Conservation (phyloP, 1,140 invertebrate genomes). For the Aphelinus atriplicis region DNA sequence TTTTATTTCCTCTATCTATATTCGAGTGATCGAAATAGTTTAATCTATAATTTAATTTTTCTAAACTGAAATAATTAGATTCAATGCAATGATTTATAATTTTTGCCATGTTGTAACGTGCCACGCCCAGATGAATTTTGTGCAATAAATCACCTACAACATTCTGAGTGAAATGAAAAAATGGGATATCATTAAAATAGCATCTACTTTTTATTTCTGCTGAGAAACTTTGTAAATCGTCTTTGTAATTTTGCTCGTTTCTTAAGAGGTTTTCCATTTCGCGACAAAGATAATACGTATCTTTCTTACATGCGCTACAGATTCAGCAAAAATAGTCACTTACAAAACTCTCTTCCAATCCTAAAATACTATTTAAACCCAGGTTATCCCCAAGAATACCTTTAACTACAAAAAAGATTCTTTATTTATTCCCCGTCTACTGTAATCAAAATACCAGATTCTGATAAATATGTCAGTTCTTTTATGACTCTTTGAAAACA, state of each 20-base stretch:
- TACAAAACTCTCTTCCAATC: constrained; percentile 33
- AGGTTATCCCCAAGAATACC: constrained; percentile 41
- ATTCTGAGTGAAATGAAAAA: constrained; percentile 39
- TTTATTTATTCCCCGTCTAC: too few species aligned
- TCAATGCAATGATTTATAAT: constrained; percentile 35
- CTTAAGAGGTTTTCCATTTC: constrained; percentile 36
- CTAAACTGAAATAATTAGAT: too few species aligned
- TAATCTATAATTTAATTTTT: constrained; percentile 38
- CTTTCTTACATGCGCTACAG: constrained; percentile 38
- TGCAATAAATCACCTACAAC: constrained; percentile 37
- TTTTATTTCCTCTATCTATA: constrained; percentile 33
- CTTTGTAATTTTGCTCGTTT: constrained; percentile 40
- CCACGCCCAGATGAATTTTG: too few species aligned
- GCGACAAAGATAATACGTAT: constrained; percentile 22
- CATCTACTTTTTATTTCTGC: constrained; percentile 38
- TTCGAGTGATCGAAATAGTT: constrained; percentile 37
- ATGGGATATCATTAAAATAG: too few species aligned
- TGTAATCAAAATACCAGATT: too few species aligned
- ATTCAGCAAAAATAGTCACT: constrained; percentile 41
- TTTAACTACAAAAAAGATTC: constrained; percentile 42
- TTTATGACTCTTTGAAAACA: constrained; percentile 33
- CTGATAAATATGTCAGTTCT: too few species aligned
- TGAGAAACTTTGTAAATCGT: constrained; percentile 25
- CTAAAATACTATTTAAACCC: too few species aligned
- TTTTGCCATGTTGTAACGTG: constrained; percentile 41